Evolutionary conservation across 2,888 invertebrate species (phyloP).

Genomic region (Deroplatys truncata): DNA sequence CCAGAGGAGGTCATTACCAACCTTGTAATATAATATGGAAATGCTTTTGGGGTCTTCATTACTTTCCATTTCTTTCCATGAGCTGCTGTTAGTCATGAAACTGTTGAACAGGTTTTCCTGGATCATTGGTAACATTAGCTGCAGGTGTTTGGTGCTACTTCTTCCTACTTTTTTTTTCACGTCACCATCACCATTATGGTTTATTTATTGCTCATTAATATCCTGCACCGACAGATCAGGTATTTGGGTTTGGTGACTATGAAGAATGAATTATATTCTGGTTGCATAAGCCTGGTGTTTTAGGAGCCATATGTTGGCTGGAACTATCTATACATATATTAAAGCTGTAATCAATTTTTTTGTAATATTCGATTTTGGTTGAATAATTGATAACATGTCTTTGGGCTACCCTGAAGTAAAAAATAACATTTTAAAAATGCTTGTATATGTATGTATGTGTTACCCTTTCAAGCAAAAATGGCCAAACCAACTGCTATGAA

Average conservation of each 20-base stretch:
- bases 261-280: neutral
- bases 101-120: neutral
- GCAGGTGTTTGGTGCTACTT: neutral
- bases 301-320: no score
- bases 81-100: neutral
- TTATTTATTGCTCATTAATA: no score
- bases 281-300: neutral
- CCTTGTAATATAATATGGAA: neutral
- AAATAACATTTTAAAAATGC: no score
- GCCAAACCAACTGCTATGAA: no score
- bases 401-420: no score
- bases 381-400: no score
- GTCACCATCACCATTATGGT: neutral
- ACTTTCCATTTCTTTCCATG: neutral
- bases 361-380: no score
- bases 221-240: no score
- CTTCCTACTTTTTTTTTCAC: neutral
- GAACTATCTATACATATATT: no score
- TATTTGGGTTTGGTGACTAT: neutral
- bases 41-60: neutral
- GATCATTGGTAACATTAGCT: neutral
- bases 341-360: no score
- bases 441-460: no score
- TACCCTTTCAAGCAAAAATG: no score
- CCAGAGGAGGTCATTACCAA: neutral